Base-by-base conservation (phyloP, 2,888 invertebrate species). In the Philereme transversata region DNA sequence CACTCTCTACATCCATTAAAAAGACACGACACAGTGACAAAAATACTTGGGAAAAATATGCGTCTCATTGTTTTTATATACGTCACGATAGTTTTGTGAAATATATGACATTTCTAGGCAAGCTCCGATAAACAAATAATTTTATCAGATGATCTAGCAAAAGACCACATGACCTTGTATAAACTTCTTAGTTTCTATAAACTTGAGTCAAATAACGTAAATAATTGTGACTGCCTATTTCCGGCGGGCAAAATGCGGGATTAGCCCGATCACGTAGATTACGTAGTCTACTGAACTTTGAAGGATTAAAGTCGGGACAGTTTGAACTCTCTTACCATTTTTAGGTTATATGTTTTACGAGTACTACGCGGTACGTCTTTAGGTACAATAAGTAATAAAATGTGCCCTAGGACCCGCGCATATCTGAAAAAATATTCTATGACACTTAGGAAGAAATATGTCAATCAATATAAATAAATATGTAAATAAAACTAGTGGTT, bases 221-320 rank as follows among this genome's bases (percentile, higher is more conserved):
- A 75, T 77, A 74, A 74, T 74, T 76, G 70, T 76, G 77, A 82
- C 79, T 73, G 69, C 67, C 69, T 63, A 69, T 71, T 81, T 82
- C 81, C 80, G 76, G 62, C 53, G 62, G 50, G 70, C 51, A 68
- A 64, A 68, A 74, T 75, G 71, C 74, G 73, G 72, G 68, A 70
- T 73, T 76, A 72, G 68, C 52, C 72, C 68, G 65, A 79, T 73
- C 71, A 75, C 43, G 45, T 46, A 51, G 48, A 44, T 57, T 60
- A 59, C 62, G 62, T 67, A 46, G 50, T 48, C 10, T 11, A 9
- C 36, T 41, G n/a, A 46, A 5, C 56, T 48, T 40, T 10, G 60
- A 61, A 36, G 11, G 7, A 43, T 10, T 46, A 44, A 10, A 33
- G 22, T 44, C 43, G 36, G 48, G 56, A 60, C 38, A 8, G 8